These are phyloP conservation scores for Chalcis sispes DNA, from an alignment of 2,888 invertebrate genomes.

Conservation along the genomic window DNA sequence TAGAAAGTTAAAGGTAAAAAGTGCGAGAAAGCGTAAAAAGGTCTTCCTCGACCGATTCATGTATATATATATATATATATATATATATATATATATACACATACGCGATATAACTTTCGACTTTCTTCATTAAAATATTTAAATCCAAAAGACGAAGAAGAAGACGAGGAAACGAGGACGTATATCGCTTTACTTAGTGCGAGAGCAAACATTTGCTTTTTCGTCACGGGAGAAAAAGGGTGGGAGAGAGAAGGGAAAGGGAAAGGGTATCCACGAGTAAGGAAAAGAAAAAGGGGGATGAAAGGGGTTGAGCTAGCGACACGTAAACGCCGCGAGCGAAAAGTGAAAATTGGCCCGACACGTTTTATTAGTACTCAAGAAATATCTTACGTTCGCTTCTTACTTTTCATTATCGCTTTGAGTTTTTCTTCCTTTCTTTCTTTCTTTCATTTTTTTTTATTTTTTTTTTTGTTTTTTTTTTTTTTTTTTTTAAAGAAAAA, in stretches of 20 bases:
- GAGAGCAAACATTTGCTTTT: slow-evolving; percentile 48
- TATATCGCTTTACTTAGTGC: slow-evolving; percentile 29
- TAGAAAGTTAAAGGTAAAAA: slow-evolving; percentile 10
- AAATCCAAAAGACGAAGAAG: slow-evolving; percentile 57
- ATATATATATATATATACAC: slow-evolving; percentile 11
- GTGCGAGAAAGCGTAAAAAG: slow-evolving; percentile 40
- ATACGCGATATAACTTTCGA: background rate
- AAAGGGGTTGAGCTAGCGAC: background rate
- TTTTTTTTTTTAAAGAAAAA: background rate
- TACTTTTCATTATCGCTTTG: background rate
- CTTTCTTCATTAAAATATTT: slow-evolving; percentile 62
- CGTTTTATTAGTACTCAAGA: slow-evolving; percentile 11
- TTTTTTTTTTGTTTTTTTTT: background rate
- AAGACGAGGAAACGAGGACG: too few species aligned
- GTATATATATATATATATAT: background rate
- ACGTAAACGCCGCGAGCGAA: too few species aligned
- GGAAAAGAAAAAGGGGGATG: background rate
- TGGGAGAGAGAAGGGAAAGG: background rate
- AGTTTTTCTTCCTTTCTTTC: background rate
- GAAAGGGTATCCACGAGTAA: background rate
- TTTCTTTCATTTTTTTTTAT: slow-evolving; percentile 13
- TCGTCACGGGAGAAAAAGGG: background rate
- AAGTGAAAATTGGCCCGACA: slow-evolving; percentile 32
- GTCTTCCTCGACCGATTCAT: too few species aligned
- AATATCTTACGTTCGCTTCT: background rate